Evolutionary conservation across 2,888 invertebrate species (phyloP), one percentile per base, ranked within the genome.

Genomic region (Zygaena filipendulae): DNA sequence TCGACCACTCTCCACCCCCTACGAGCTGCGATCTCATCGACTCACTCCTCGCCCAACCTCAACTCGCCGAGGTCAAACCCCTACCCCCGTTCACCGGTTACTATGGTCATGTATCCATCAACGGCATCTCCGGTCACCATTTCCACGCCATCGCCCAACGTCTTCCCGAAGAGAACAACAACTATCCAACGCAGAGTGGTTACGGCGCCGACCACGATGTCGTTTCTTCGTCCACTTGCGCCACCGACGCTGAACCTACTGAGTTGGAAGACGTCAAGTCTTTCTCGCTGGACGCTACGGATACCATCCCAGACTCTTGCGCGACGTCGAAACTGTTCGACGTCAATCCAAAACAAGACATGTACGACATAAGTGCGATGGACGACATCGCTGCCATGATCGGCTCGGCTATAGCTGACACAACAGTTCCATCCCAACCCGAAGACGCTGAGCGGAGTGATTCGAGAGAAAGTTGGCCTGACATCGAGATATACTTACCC

Each of bases 341-440:
- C 24, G 70, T 79, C 11, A 63, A 64, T 6, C 72, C 64, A 29
- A 85, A 85, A 48, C 81, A 81, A 30, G 84, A 84, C 44, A 82
- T 85, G 61, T 85, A 87, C 50, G 90, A 90, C 47, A 88, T 90
- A 53, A 86, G 86, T 30, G 86, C 87, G 6, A 89, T 90, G 43
- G 91, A 91, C 40, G 92, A 92, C 48, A 88, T 93, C 36, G 92
- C 92, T 1, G 91, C 91, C 10, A 90, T 92, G 31, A 92, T 93
- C 38, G 92, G 93, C 2, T 92, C 91, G 2, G 92, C 93, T 31
- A 92, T 94, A 45, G 93, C 92, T 2, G 93, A 92, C 50, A 92
- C 92, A 6, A 93, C 93, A 1, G 91, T 91, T 19, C 88, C 90
- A n/a, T 84, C 85, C 11, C 80, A 83, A 35, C 82, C 84, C n/a